Evolutionary conservation across 2,888 invertebrate species (phyloP), one percentile per base, ranked within the genome.

Genomic region (Corbicula japonica): DNA sequence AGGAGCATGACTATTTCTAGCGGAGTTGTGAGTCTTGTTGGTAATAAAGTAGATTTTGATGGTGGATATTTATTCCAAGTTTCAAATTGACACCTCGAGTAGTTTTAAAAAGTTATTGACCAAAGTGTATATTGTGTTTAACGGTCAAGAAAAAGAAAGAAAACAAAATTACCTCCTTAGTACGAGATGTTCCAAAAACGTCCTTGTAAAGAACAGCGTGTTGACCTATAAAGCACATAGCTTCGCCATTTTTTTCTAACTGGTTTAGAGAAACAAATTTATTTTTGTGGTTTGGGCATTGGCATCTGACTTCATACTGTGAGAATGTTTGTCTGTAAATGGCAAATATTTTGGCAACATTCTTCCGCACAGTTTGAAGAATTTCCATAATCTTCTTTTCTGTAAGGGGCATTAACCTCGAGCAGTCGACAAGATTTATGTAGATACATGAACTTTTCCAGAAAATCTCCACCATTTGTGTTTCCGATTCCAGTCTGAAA

Each of bases 211-310:
- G n/a, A 26, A 61, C 44, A 0, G 26, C n/a, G n/a, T 61, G 61
- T 12, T 15, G 21, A 15, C 18, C 41, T n/a, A 8, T 26, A 30
- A 21, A 48, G n/a, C 62, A 62, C 62, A 62, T 62, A 12, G 62
- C 48, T 21, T 62, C 62, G n/a, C 48, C 62, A 21, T 62, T 21
- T 62, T 21, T n/a, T 32, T 21, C 8, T 5, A 62, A 28, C 1
- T 26, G 6, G n/a, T 5, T 0, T 28, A 62, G 46, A 12, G 62
- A 32, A 0, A 62, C 32, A 32, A 62, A 62, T 8, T 2, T 18
- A 2, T 32, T 30, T 62, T 28, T 21, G 34, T 62, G 62, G n/a
- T 46, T 48, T n/a, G 48, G 48, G 23, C 62, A 62, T 34, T 48
- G 32, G 1, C 32, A 46, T 30, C 46, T 46, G 46, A 48, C 23